Evolutionary conservation across 2,113 vertebrate genomes (phyloP), one percentile per base, ranked within the genome.

Genomic region (Chionodraco myersi): DNA sequence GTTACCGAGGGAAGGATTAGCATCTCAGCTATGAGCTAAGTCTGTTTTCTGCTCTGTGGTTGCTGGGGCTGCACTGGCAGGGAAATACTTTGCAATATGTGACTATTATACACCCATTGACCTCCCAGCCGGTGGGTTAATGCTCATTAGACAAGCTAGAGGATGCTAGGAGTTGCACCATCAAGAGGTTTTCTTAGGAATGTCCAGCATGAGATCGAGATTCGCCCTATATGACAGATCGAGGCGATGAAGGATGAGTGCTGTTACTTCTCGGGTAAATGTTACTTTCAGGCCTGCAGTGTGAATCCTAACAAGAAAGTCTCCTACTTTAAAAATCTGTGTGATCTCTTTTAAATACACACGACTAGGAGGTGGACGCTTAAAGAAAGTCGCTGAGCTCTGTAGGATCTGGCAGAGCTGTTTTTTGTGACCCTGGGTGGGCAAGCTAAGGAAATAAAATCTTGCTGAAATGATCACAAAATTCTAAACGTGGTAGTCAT

Each of bases 111-210:
- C 74, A 81, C 86, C 84, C 83, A 77, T 48, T 91, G 89, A 90
- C 89, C 90, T 78, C 83, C 77, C 77, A 56, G 86, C 47, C 82
- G 72, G 67, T 44, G 77, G 85, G 87, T 88, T 92, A 86, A 92
- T 86, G 75, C 86, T 90, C 85, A 91, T 90, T 91, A 88, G 88
- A 80, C 64, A 73, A 90, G 71, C 86, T 66, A 58, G 49, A 65
- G 72, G 63, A 86, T 89, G 72, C 52, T 6, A 59, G 16, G 61
- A 78, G 79, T 82, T 83, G 63, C 75, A 63, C 62, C 51, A 71
- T 89, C 87, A 79, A 89, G 84, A 79, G 82, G 86, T 85, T 91
- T 94, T 91, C 93, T 66, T 75, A 26, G 75, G 59, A 86, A 86
- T 67, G 60, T 79, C 62, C 68, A 73, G 75, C 75, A 56, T 82